A percentile compares a stretch with the other conserved stretches of the same genome.
Conservation (phyloP, 2,113 vertebrate species). For the Globicephala melas region DNA sequence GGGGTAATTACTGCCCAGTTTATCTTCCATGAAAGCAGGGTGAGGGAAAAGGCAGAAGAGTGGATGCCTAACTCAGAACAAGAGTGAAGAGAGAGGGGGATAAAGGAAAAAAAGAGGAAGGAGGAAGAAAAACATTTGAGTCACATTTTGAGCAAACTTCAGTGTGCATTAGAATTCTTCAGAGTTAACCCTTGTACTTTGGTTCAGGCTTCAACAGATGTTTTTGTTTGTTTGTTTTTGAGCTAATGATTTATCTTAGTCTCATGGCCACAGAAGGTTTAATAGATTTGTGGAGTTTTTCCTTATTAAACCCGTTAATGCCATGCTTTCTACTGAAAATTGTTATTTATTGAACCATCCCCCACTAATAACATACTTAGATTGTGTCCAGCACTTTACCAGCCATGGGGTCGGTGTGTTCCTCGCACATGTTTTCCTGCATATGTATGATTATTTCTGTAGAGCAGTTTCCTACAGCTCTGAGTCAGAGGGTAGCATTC, state of each 20-base stretch:
- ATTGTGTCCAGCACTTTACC: neutral
- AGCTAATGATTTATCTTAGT: conserved; percentile 3
- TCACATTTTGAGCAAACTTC: neutral
- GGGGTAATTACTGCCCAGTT: neutral
- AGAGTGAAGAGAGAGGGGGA: neutral
- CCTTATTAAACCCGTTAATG: neutral
- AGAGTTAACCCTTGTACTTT: conserved; percentile 4
- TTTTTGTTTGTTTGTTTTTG: conserved; percentile 18
- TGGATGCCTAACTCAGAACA: neutral
- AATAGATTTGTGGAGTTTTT: neutral
- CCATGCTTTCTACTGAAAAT: conserved; percentile 15
- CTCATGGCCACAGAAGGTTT: neutral
- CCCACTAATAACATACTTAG: neutral
- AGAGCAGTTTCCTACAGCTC: neutral
- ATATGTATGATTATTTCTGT: neutral
- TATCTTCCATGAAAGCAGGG: neutral
- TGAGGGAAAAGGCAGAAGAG: neutral
- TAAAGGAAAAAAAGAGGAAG: neutral
- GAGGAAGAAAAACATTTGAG: neutral
- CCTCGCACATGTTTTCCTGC: neutral
- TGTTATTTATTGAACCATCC: neutral
- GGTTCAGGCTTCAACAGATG: neutral
- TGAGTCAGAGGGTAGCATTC: neutral
- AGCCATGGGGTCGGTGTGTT: neutral
- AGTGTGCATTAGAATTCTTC: neutral